These are phyloP conservation scores for Henicopernis longicauda DNA, from an alignment of 2,113 vertebrate genomes.

Conservation along the genomic window DNA sequence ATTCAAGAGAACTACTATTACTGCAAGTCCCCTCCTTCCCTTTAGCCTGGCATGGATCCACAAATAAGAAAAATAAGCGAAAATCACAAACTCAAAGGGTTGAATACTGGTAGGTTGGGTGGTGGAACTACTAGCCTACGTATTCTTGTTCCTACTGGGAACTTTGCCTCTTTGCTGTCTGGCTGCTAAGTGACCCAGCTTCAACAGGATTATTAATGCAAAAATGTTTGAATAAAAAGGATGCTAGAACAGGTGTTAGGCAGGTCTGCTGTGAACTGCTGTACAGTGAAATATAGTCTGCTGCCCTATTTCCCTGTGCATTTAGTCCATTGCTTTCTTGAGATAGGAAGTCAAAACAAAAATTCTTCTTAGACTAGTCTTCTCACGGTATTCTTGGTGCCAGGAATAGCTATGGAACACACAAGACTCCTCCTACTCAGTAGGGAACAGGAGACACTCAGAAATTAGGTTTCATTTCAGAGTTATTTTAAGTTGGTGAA, in stretches of 20 bases:
- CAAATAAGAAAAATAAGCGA: not conserved
- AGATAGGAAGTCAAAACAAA: not conserved
- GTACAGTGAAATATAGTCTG: not conserved
- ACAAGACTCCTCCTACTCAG: not conserved
- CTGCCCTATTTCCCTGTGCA: not conserved
- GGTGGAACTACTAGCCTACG: not conserved
- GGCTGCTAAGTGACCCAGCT: not conserved
- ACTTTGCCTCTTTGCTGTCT: not conserved
- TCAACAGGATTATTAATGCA: not conserved
- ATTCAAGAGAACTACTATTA: not conserved
- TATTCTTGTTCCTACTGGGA: not conserved
- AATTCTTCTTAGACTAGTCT: not conserved
- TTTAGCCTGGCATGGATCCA: not conserved
- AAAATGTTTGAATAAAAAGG: not conserved
- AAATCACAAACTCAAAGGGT: not conserved
- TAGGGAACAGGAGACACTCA: not conserved
- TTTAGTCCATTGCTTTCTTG: not conserved
- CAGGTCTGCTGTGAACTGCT: not conserved
- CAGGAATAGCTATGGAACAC: not conserved
- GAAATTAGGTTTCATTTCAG: not conserved
- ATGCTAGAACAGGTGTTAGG: not conserved
- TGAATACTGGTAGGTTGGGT: not conserved
- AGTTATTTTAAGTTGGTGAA: not conserved
- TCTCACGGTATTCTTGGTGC: not conserved
- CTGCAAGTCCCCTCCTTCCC: not conserved